Conservation (phyloP, 2,888 invertebrate genomes). For the Erebia aethiops region DNA sequence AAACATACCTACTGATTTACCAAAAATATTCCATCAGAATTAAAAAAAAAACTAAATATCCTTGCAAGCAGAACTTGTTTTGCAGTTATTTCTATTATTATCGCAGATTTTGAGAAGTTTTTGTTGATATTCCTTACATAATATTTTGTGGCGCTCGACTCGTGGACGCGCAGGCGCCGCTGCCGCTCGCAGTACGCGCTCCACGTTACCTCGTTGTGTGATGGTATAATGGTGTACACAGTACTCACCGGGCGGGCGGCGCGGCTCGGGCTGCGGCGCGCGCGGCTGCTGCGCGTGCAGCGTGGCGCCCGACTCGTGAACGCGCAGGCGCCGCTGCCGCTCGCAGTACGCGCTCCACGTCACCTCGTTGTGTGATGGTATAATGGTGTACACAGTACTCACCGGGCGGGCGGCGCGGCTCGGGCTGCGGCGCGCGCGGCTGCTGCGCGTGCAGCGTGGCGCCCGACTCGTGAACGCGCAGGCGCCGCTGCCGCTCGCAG, state of each 20-base stretch:
- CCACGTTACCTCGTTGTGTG: conserved; percentile 97
- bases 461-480: conserved; percentile 92
- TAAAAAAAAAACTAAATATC: too few species aligned
- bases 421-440: conserved; percentile 60
- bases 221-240: too few species aligned
- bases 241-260: conserved; percentile 67
- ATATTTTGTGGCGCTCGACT: conserved; percentile 89
- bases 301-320: conserved; percentile 92
- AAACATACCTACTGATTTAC: background rate
- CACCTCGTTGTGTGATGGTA: conserved; percentile 88
- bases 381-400: background rate
- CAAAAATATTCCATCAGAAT: too few species aligned
- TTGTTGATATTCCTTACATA: too few species aligned
- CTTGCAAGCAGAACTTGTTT: too few species aligned
- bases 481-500: conserved; percentile 94
- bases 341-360: conserved; percentile 99
- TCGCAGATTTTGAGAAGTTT: too few species aligned
- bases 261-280: conserved; percentile 59
- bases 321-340: conserved; percentile 91
- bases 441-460: conserved; percentile 87
- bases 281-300: conserved; percentile 84
- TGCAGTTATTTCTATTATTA: too few species aligned
- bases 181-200: conserved; percentile 97
- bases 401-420: conserved; percentile 74
- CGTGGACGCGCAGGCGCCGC: conserved; percentile 90